These are phyloP conservation scores for Lissonota sp. DNA, from an alignment of 2,888 invertebrate species.

Conservation along the genomic window DNA sequence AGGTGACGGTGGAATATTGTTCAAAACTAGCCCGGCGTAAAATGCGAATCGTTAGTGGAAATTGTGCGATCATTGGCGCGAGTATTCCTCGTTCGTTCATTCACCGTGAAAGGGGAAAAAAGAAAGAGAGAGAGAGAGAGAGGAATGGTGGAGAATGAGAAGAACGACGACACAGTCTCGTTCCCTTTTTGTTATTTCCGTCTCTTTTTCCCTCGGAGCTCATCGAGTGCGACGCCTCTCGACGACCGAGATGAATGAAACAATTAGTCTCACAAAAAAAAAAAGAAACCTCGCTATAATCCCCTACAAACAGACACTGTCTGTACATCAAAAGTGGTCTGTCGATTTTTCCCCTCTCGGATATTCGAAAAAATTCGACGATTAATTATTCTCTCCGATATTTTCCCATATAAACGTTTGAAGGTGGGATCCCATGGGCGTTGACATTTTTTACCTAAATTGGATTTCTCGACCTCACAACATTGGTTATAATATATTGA, in stretches of 20 bases:
- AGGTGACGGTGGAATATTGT: conserved; percentile 29
- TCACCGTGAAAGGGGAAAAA: conserved; percentile 34
- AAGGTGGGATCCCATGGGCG: no score
- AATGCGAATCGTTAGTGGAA: conserved; percentile 52
- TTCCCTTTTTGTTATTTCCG: background rate
- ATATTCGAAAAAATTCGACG: no score
- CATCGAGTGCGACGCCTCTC: conserved; percentile 50
- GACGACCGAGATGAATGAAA: conserved; percentile 56
- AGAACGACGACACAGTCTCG: conserved; percentile 13
- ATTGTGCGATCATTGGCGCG: conserved; percentile 45
- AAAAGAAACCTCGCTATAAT: background rate
- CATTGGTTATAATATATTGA: no score
- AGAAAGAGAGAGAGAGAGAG: conserved; percentile 5
- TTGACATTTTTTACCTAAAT: no score
- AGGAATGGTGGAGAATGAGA: conserved; percentile 8
- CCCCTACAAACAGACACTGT: no score
- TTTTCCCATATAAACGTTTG: no score
- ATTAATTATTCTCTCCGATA: no score
- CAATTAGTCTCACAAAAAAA: conserved; percentile 59
- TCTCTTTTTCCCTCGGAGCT: conserved; percentile 32
- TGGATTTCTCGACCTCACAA: no score
- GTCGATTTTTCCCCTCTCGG: no score
- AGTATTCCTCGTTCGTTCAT: conserved; percentile 27
- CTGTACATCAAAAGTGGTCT: no score
- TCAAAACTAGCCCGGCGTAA: conserved; percentile 55